These are phyloP conservation scores for Eucera pruinosa DNA, from an alignment of 2,888 invertebrate genomes.

Conservation along the genomic window DNA sequence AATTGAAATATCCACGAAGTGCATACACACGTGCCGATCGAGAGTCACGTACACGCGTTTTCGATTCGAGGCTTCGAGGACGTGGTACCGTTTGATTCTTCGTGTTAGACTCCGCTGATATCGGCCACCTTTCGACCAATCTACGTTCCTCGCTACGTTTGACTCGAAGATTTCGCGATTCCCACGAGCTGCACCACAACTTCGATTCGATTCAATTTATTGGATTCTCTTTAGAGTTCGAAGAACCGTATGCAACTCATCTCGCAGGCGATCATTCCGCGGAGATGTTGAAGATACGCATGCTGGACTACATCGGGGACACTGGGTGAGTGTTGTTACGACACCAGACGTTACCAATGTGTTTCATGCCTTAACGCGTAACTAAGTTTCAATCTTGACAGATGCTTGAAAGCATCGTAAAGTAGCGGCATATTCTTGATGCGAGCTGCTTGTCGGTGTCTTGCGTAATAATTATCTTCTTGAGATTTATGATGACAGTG, in stretches of 20 bases:
- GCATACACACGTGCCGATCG: slow-evolving; percentile 14
- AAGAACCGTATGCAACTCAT: slow-evolving; percentile 42
- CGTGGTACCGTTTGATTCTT: slow-evolving; percentile 72
- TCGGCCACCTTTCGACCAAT: slow-evolving; percentile 41
- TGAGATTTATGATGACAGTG: background rate
- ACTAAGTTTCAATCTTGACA: background rate
- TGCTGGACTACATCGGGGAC: slow-evolving; percentile 83
- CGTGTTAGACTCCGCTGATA: slow-evolving; percentile 58
- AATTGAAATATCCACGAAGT: slow-evolving; percentile 39
- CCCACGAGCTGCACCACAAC: slow-evolving; percentile 18
- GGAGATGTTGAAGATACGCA: slow-evolving; percentile 82
- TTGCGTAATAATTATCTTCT: slow-evolving; percentile 7
- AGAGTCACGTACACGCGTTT: slow-evolving; percentile 53
- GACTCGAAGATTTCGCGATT: slow-evolving; percentile 25
- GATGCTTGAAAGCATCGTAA: background rate
- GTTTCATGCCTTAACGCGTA: too few relatives aligned
- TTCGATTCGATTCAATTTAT: background rate
- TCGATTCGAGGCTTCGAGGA: slow-evolving; percentile 69
- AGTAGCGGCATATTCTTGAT: background rate
- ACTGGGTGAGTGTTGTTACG: slow-evolving; percentile 78
- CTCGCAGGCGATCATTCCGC: slow-evolving; percentile 41
- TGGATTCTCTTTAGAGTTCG: slow-evolving; percentile 4
- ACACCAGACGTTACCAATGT: background rate
- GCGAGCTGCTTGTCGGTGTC: background rate
- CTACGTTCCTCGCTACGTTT: background rate